Conservation (phyloP, 2,888 invertebrate species). For the Oscheius sp. region DNA sequence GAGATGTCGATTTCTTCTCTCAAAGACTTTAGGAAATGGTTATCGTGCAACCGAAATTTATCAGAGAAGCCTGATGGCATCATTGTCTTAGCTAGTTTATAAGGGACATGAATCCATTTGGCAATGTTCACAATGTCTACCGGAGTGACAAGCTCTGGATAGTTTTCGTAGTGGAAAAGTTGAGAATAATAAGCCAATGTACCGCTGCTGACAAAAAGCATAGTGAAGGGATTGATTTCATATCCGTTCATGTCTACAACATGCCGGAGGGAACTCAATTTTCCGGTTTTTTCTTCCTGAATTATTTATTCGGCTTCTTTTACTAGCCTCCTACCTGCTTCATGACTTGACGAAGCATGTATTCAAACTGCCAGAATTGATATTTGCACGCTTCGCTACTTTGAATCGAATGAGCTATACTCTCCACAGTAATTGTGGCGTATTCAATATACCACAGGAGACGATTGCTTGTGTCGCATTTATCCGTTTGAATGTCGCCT, state of each 20-base stretch:
- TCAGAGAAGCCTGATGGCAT: slow-evolving; percentile 70
- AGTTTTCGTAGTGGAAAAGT: slow-evolving; percentile 70
- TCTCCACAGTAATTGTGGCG: slow-evolving; percentile 67
- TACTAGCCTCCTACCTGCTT: slow-evolving; percentile 45
- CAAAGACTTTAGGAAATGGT: slow-evolving; percentile 59
- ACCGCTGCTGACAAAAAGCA: slow-evolving; percentile 68
- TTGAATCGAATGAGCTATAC: slow-evolving; percentile 63
- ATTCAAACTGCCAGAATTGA: slow-evolving; percentile 69
- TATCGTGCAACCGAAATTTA: slow-evolving; percentile 65
- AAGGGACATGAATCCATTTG: slow-evolving; percentile 69
- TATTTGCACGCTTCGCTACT: slow-evolving; percentile 65
- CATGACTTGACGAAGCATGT: slow-evolving; percentile 67
- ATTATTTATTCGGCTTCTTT: not conserved
- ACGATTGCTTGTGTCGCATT: slow-evolving; percentile 60
- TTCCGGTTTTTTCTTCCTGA: slow-evolving; percentile 64
- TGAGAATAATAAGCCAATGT: slow-evolving; percentile 68
- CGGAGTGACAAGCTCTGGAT: slow-evolving; percentile 67
- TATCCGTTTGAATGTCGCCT: slow-evolving; percentile 52
- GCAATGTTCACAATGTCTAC: slow-evolving; percentile 68
- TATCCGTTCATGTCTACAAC: slow-evolving; percentile 68
- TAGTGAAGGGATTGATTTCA: slow-evolving; percentile 69
- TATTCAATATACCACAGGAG: slow-evolving; percentile 70
- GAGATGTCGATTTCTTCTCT: slow-evolving; percentile 58
- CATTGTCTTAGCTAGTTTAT: slow-evolving; percentile 62
- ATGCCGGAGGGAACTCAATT: slow-evolving; percentile 64